These are phyloP conservation scores for Gambusia holbrooki DNA, from an alignment of 2,113 vertebrate genomes.

Conservation along the genomic window DNA sequence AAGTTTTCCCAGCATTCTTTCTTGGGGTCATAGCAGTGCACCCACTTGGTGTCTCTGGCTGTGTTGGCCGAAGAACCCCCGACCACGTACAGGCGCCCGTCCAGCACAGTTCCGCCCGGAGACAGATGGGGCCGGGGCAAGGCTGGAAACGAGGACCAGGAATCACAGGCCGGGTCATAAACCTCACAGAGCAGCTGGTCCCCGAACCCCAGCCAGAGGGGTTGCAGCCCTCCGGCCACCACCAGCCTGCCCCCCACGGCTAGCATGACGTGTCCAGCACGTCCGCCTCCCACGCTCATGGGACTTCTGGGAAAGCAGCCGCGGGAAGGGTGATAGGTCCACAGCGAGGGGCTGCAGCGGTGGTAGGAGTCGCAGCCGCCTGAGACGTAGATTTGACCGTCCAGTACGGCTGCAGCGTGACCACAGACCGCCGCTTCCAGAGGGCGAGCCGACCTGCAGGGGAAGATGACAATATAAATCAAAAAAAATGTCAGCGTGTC, in stretches of 20 bases:
- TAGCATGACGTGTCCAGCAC: constrained; percentile 38
- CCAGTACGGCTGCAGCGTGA: constrained; percentile 42
- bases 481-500: no score
- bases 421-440: constrained; percentile 22
- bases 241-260: constrained; percentile 19
- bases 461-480: neutral
- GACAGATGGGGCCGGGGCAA: constrained; percentile 37
- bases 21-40: constrained; percentile 35
- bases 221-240: constrained; percentile 22
- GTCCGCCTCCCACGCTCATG: constrained; percentile 34
- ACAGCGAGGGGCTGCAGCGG: constrained; percentile 31
- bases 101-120: constrained; percentile 30
- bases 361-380: constrained; percentile 30
- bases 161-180: constrained; percentile 27
- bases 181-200: constrained; percentile 47
- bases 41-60: constrained; percentile 29
- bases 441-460: constrained; percentile 20
- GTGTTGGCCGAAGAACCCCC: constrained; percentile 38
- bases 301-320: constrained; percentile 33
- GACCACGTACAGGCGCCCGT: constrained; percentile 24
- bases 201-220: constrained; percentile 26
- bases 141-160: constrained; percentile 31
- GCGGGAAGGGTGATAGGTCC: constrained; percentile 24
- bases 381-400: constrained; percentile 32
- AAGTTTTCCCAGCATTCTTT: constrained; percentile 40